Conservation (phyloP, 2,888 invertebrate genomes). For the Harpagoxenus sublaevis region DNA sequence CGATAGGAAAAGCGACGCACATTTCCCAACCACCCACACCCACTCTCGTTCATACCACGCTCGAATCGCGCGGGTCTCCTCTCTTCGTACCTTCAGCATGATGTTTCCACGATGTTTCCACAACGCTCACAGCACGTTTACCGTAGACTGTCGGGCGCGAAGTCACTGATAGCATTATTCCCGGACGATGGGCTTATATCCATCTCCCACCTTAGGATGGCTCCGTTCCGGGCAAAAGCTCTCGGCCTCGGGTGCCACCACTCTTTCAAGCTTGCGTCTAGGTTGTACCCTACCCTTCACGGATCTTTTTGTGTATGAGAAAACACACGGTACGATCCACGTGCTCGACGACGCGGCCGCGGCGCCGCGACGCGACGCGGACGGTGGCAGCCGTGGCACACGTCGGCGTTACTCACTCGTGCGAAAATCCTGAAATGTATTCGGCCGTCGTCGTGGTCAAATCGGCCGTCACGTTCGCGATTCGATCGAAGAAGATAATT, state of each 20-base stretch:
- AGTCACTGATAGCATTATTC: slow-evolving; percentile 86
- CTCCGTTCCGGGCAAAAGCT: slow-evolving; percentile 77
- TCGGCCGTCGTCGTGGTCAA: neutral
- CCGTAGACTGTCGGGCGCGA: slow-evolving; percentile 78
- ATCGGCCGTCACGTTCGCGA: neutral
- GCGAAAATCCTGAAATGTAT: slow-evolving; percentile 43
- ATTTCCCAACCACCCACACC: slow-evolving; percentile 4
- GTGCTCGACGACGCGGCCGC: slow-evolving; percentile 10
- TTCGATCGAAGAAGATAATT: neutral
- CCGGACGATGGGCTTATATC: slow-evolving; percentile 84
- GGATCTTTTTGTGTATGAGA: slow-evolving; percentile 42
- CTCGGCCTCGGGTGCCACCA: slow-evolving; percentile 55
- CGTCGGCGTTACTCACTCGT: slow-evolving; percentile 50
- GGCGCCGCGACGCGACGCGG: neutral
- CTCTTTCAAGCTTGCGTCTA: slow-evolving; percentile 28
- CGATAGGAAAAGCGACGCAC: slow-evolving; percentile 29
- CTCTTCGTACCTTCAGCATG: slow-evolving; percentile 82
- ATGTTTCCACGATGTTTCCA: slow-evolving; percentile 69
- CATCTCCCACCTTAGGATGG: slow-evolving; percentile 83
- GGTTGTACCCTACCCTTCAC: slow-evolving; percentile 9
- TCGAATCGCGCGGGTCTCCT: slow-evolving; percentile 55
- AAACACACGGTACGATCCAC: slow-evolving; percentile 40
- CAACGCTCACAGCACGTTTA: slow-evolving; percentile 50
- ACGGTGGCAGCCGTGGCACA: neutral
- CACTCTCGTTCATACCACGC: slow-evolving; percentile 43